Base-by-base conservation (phyloP, 1,140 invertebrate species). In the Polypedilum vanderplanki region DNA sequence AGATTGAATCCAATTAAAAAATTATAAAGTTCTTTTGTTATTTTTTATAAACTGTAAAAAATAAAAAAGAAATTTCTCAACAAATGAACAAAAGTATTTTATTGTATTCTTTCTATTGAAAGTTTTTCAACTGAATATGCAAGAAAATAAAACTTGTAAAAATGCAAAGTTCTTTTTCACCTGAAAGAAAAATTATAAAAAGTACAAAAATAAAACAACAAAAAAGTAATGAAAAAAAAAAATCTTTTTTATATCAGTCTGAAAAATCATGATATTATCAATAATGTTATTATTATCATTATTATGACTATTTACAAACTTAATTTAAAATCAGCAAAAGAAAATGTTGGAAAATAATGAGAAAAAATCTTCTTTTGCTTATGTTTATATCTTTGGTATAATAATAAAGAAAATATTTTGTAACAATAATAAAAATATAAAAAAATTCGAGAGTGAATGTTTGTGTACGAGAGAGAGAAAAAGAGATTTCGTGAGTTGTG, bases 371-470 rank as follows among this genome's bases (percentile, higher is more conserved):
- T 57, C 10, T n/a, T 70, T 20, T 70, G 18, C 18, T 20, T 70
- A 70, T 20, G 20, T 70, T 17, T 20, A 70, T 22, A 70, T 70
- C 65, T 70, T 70, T 70, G 65, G 65, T 70, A 70, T 70, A 70
- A 70, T 70, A 18, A 70, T n/a, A n/a, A n/a, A n/a, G 20, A 10
- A 70, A 22, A 20, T 70, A 22, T 70, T 70, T 70, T 70, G 20
- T 70, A 70, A 70, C 65, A 70, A 70, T 70, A 70, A 33, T 33
- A 33, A 33, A 33, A 33, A 33, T 33, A 33, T 3, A 33, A 33
- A 33, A 18, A 70, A 20, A 70, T 70, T 70, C 65, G 65, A 70
- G 65, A 70, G 18, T 70, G 65, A 70, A 70, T 70, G n/a, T n/a
- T n/a, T n/a, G 65, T 70, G 65, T 70, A 70, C 65, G 65, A 70